phyloP scores from a whole-genome alignment of 2,113 vertebrate species.

The Siphamia tubifer region DNA sequence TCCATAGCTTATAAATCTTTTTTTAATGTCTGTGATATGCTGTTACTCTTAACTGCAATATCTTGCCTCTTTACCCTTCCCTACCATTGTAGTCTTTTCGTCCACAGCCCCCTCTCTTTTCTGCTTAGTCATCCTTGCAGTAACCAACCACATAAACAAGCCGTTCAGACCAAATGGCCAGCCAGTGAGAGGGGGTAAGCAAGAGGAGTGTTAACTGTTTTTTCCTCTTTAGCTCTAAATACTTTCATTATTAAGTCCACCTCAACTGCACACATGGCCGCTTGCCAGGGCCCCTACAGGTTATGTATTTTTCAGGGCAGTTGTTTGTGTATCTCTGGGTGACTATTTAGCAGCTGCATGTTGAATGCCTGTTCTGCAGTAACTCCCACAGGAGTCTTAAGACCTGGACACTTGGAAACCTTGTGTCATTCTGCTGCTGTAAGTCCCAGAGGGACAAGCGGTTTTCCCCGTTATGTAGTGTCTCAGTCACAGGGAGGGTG shows the following conservation, averaged over 20 bases:
- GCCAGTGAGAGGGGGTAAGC: constrained; percentile 8
- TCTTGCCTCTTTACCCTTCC: constrained; percentile 10
- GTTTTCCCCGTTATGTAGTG: constrained; percentile 24
- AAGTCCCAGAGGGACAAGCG: neutral
- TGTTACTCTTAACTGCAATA: constrained; percentile 14
- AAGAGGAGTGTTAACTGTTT: constrained; percentile 17
- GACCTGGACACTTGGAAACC: constrained; percentile 42
- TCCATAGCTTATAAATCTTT: neutral
- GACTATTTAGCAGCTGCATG: constrained; percentile 57
- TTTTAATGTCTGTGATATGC: neutral
- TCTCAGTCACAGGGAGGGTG: neutral
- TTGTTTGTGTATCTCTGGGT: constrained; percentile 29
- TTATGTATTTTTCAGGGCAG: constrained; percentile 37
- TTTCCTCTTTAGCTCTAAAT: constrained; percentile 55
- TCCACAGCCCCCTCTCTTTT: constrained; percentile 34
- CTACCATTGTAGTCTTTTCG: constrained; percentile 11
- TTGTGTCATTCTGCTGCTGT: constrained; percentile 48
- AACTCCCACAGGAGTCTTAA: constrained; percentile 21
- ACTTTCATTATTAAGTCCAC: constrained; percentile 59
- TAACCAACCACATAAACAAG: constrained; percentile 63
- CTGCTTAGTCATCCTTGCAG: constrained; percentile 72
- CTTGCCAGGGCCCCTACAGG: constrained; percentile 33
- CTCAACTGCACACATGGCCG: constrained; percentile 21
- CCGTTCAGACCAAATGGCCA: constrained; percentile 38
- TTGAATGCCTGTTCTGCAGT: constrained; percentile 54